Base-by-base conservation (phyloP, 2,113 vertebrate genomes). In the Bubo blakistoni region DNA sequence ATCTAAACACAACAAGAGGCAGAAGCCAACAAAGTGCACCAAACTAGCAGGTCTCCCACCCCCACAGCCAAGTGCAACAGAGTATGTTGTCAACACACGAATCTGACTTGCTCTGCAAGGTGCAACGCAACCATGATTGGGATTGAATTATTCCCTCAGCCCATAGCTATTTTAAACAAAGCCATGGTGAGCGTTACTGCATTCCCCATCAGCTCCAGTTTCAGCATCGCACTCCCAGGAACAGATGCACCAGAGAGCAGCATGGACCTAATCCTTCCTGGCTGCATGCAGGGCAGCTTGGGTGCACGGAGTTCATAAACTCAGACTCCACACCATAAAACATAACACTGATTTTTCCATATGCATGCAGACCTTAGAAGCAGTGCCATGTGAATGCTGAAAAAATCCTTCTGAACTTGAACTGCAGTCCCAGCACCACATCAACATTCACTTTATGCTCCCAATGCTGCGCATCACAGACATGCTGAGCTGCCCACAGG, bases 151-250 rank as follows among this genome's bases (percentile, higher is more conserved):
- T 24, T 78, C 42, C 72, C 4, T 5, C 46, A 44, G n/a, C 26
- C 44, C 54, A 49, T 46, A 78, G 16, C 24, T 30, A 6, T n/a
- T 59, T 69, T 47, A 74, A 70, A n/a, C 25, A 55, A 61, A 81
- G n/a, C 10, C 46, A 27, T 21, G 1, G 1, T 27, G 36, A 58
- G 36, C 3, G 0, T 40, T 79, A 32, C 9, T 42, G n/a, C 30
- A 16, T 38, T 71, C 32, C 21, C 49, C 66, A 62, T 49, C 54
- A 36, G 70, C 32, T 76, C 62, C 76, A 58, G 59, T 34, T 74
- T 59, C 46, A 61, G 29, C 74, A 59, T n/a, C 74, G 46, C 34
- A 2, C 20, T 54, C 40, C 29, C 40, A 66, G 44, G 20, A 66
- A 80, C 10, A 32, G 30, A 76, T 24, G 40, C 17, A 49, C 8